Evolutionary conservation across 2,797 vertebrate species (phyloP).

Genomic region (Danio aesculapii): DNA sequence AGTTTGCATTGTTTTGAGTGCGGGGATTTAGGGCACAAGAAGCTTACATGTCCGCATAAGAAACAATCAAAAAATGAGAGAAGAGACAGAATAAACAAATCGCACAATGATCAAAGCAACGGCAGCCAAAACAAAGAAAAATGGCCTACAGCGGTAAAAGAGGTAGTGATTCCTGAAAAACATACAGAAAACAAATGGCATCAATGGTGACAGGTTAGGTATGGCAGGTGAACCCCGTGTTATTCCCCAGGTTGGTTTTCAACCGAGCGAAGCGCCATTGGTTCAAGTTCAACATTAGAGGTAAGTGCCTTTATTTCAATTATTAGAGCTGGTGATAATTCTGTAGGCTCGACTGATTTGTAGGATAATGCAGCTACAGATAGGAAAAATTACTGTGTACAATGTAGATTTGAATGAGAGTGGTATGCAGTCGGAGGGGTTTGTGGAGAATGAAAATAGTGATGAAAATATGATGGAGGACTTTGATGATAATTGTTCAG

Average conservation of each 20-base stretch:
- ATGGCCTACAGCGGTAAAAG: not conserved
- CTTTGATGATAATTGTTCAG: not conserved
- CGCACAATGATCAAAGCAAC: not conserved
- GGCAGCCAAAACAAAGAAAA: not conserved
- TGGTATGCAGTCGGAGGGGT: not conserved
- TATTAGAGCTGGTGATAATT: not conserved
- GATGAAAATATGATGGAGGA: not conserved
- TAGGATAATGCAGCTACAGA: not conserved
- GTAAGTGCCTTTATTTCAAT: constrained; percentile 2
- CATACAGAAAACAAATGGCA: not conserved
- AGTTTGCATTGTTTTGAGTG: not conserved
- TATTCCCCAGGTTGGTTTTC: not conserved
- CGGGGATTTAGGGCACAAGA: not conserved
- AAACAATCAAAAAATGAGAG: not conserved
- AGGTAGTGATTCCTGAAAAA: not conserved
- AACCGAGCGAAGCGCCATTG: not conserved
- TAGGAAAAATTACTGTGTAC: not conserved
- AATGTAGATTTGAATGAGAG: not conserved
- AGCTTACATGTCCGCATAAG: not conserved
- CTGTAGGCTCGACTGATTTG: not conserved
- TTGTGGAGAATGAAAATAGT: not conserved
- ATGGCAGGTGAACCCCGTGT: not conserved
- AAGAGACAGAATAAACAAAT: not conserved
- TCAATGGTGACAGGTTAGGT: not conserved
- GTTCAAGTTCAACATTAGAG: not conserved